Percentiles rank a stretch among this genome's conserved stretches.
Conservation (phyloP, 2,888 invertebrate genomes). For the Eumerus sabulonum region DNA sequence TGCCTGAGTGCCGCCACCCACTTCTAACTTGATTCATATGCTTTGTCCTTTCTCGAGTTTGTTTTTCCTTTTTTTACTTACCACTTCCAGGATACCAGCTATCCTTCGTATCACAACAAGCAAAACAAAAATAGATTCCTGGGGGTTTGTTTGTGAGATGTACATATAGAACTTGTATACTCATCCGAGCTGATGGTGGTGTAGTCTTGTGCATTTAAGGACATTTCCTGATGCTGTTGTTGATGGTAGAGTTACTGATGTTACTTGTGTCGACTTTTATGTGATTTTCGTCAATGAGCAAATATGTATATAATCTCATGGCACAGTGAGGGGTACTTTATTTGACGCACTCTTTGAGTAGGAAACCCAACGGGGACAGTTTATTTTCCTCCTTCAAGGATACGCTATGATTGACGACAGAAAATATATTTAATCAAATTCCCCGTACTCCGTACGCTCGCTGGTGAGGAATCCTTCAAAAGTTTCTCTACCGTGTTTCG, state of each 20-base stretch:
- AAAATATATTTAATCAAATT: too few species aligned
- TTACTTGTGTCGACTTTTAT: constrained; percentile 9
- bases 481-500: too few species aligned
- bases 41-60: not conserved
- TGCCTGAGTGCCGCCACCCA: not conserved
- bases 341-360: constrained; percentile 30
- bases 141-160: constrained; percentile 38
- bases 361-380: not conserved
- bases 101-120: constrained; percentile 5
- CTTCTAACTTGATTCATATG: constrained; percentile 5
- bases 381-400: too few species aligned
- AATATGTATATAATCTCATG: constrained; percentile 30
- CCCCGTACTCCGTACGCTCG: too few species aligned
- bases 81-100: not conserved
- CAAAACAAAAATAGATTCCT: constrained; percentile 3
- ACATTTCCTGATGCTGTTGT: not conserved
- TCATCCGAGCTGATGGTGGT: constrained; percentile 24
- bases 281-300: constrained; percentile 12
- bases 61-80: not conserved
- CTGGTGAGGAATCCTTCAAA: too few species aligned
- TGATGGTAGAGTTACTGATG: not conserved
- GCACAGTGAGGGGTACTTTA: constrained; percentile 24
- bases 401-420: too few species aligned
- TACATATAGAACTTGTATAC: constrained; percentile 33
- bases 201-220: constrained; percentile 42